phyloP scores from a whole-genome alignment of 2,888 invertebrate species.

The Pollenia amentaria region DNA sequence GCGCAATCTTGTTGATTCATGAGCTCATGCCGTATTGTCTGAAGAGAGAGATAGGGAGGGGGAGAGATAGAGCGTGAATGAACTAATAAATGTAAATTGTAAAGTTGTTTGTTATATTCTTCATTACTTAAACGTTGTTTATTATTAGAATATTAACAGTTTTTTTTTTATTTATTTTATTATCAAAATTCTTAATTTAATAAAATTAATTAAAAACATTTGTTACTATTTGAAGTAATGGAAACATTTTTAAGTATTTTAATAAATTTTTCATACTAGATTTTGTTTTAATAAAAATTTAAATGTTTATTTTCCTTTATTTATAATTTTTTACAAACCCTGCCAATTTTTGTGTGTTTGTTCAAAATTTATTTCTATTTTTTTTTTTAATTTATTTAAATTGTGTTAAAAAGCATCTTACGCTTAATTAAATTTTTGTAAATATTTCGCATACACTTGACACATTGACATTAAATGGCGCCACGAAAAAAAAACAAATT shows the following conservation, averaged over 20 bases:
- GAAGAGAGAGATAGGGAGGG: too few species aligned
- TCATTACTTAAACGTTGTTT: background rate
- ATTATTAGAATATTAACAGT: too few species aligned
- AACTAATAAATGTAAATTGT: too few species aligned
- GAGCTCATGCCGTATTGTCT: too few species aligned
- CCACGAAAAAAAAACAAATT: constrained; percentile 32
- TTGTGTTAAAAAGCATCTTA: constrained; percentile 69
- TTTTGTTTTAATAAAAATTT: background rate
- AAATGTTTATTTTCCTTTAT: background rate
- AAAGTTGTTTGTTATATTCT: background rate
- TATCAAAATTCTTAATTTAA: too few species aligned
- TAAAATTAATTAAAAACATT: too few species aligned
- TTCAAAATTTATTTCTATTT: background rate
- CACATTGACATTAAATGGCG: constrained; percentile 73
- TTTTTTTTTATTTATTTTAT: too few species aligned
- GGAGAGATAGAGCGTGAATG: too few species aligned
- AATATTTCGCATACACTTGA: constrained; percentile 72
- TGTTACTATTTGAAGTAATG: too few species aligned
- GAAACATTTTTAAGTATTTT: too few species aligned
- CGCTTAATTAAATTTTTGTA: constrained; percentile 70
- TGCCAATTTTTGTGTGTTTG: constrained; percentile 50
- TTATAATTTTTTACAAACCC: background rate
- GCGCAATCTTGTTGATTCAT: too few species aligned
- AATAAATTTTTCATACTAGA: too few species aligned
- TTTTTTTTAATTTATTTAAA: constrained; percentile 46